Conservation (phyloP, 64 coral and sea anemone species). For the Exaiptasia diaphana region DNA sequence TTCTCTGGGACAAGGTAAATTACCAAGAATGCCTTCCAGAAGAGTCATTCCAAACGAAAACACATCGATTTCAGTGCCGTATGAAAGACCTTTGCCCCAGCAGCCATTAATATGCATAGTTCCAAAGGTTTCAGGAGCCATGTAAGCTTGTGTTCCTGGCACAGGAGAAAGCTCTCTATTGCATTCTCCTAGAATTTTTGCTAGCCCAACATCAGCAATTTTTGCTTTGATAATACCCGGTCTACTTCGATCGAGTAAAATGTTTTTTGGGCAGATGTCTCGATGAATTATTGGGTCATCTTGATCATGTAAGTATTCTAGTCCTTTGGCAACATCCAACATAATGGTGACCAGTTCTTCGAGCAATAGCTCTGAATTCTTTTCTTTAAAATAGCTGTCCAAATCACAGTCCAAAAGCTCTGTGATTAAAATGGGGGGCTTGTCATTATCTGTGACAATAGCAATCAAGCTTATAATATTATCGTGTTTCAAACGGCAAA, state of each 20-base stretch:
- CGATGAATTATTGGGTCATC: slow-evolving; percentile 36
- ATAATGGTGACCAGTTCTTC: slow-evolving; percentile 59
- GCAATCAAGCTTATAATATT: not conserved
- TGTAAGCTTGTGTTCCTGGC: slow-evolving; percentile 9
- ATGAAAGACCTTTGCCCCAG: not conserved
- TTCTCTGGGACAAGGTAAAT: not conserved
- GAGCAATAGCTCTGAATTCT: slow-evolving; percentile 16
- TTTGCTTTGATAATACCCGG: slow-evolving; percentile 40
- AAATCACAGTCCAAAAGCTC: slow-evolving; percentile 79
- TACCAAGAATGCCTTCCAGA: slow-evolving; percentile 33
- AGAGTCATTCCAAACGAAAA: slow-evolving; percentile 42
- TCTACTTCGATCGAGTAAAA: slow-evolving; percentile 23
- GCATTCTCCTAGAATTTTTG: slow-evolving; percentile 1
- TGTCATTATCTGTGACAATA: not conserved
- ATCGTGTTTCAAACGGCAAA: not conserved
- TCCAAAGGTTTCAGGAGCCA: not conserved
- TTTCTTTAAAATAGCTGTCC: slow-evolving; percentile 23
- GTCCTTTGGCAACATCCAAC: slow-evolving; percentile 74
- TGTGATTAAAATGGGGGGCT: slow-evolving; percentile 56
- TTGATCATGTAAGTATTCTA: slow-evolving; percentile 65
- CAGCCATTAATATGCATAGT: not conserved
- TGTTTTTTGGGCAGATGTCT: slow-evolving; percentile 75
- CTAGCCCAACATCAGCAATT: slow-evolving; percentile 77
- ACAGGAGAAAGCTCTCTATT: not conserved
- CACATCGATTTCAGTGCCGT: slow-evolving; percentile 33